Evolutionary conservation across 2,797 vertebrate genomes (phyloP).

Genomic region (Manis pentadactyla): DNA sequence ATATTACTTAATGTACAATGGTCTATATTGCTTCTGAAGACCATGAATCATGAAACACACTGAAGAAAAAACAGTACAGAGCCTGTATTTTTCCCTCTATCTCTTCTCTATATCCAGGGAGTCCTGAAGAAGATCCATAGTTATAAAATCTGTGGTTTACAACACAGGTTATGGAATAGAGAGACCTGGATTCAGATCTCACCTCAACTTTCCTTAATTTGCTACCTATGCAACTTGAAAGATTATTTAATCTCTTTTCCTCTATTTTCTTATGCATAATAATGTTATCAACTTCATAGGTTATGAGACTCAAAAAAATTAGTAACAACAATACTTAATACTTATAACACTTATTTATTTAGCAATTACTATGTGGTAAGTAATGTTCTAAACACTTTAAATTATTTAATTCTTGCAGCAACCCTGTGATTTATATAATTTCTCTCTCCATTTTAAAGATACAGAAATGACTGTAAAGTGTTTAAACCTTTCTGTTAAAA

Average conservation of each 20-base stretch:
- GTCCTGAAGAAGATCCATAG: neutral
- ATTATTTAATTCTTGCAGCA: neutral
- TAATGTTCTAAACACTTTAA: neutral
- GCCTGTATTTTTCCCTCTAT: neutral
- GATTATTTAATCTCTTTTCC: neutral
- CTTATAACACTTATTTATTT: neutral
- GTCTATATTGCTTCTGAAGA: conserved; percentile 19
- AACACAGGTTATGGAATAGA: neutral
- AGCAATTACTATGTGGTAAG: neutral
- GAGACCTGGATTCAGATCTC: neutral
- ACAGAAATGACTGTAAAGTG: neutral
- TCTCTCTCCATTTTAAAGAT: neutral
- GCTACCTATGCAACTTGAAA: neutral
- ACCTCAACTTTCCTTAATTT: conserved; percentile 14
- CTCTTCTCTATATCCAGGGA: neutral
- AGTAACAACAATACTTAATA: neutral
- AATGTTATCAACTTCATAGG: neutral
- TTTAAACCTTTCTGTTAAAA: neutral
- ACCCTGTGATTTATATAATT: neutral
- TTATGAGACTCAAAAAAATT: neutral
- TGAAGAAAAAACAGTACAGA: neutral
- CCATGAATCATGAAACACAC: neutral
- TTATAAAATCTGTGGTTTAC: neutral
- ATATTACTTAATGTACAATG: conserved; percentile 56
- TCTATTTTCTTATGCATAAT: neutral